Evolutionary conservation across 2,888 invertebrate genomes (phyloP).

Genomic region (Schizotus pectinicornis): DNA sequence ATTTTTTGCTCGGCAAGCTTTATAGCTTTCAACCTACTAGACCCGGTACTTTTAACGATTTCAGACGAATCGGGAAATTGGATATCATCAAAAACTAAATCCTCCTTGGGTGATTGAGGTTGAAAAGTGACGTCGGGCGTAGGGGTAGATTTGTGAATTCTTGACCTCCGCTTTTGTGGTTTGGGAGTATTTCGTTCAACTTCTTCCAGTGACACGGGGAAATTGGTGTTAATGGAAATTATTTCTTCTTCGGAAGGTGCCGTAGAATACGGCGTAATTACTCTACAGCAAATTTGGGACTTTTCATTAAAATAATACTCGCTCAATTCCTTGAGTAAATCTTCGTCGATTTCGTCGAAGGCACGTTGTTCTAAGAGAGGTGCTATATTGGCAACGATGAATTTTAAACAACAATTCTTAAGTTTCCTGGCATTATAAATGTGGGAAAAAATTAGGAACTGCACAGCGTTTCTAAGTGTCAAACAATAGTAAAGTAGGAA

Average conservation of each 20-base stretch:
- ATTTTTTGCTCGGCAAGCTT: constrained; percentile 43
- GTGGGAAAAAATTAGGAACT: constrained; percentile 76
- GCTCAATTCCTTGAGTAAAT: constrained; percentile 69
- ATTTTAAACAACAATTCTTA: constrained; percentile 76
- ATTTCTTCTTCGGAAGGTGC: constrained; percentile 67
- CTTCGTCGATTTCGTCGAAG: constrained; percentile 68
- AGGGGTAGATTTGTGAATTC: constrained; percentile 27
- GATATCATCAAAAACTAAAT: constrained; percentile 23
- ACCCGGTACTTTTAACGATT: constrained; percentile 8
- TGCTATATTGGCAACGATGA: constrained; percentile 76
- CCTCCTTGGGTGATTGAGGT: constrained; percentile 14
- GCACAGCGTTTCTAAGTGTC: constrained; percentile 76
- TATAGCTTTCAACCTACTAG: constrained; percentile 46
- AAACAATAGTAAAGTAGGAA: constrained; percentile 66
- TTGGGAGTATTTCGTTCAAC: constrained; percentile 46
- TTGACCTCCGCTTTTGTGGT: constrained; percentile 36
- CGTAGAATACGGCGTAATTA: constrained; percentile 73
- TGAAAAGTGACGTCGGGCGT: constrained; percentile 22
- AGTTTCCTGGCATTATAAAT: constrained; percentile 78
- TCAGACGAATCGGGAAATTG: constrained; percentile 39
- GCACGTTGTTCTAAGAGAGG: constrained; percentile 72
- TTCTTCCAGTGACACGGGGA: constrained; percentile 60
- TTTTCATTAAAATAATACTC: constrained; percentile 70
- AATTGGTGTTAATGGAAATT: constrained; percentile 55
- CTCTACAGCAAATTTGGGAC: constrained; percentile 65